Percentiles rank a stretch among this genome's conserved stretches.
phyloP scores from a whole-genome alignment of 2,797 vertebrate species.

The Pseudochromis fuscus region DNA sequence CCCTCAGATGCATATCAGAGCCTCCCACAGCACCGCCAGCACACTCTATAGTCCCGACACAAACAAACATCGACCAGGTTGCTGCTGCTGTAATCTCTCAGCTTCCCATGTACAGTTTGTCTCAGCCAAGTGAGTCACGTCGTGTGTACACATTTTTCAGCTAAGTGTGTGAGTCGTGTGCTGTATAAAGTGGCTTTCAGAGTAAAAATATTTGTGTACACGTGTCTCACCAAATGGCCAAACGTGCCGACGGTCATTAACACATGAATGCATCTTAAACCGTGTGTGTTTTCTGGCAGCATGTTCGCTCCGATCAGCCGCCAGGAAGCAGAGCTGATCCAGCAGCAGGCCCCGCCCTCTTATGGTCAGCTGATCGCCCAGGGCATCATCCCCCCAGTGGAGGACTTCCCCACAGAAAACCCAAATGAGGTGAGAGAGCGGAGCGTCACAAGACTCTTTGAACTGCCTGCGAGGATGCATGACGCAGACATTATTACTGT shows the following conservation, averaged over 20 bases:
- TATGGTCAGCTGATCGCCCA: conserved; percentile 95
- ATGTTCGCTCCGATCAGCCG: conserved; percentile 91
- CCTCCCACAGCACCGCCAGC: conserved; percentile 19
- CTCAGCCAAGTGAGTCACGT: background rate
- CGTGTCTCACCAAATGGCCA: background rate
- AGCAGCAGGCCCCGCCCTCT: conserved; percentile 93
- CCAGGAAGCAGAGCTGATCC: conserved; percentile 91
- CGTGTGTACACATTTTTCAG: background rate
- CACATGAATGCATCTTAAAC: background rate
- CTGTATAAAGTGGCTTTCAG: background rate
- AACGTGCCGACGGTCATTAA: background rate
- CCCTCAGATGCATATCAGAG: conserved; percentile 18
- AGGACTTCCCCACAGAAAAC: conserved; percentile 93
- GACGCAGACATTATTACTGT: background rate
- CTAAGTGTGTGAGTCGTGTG: background rate
- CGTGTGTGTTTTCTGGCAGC: conserved; percentile 68
- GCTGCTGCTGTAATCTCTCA: conserved; percentile 7
- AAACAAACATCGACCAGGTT: background rate
- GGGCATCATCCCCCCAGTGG: conserved; percentile 92
- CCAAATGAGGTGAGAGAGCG: conserved; percentile 88
- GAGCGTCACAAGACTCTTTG: background rate
- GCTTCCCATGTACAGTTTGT: background rate
- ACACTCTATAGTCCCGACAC: background rate
- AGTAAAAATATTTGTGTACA: too few species aligned
- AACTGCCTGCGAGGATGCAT: background rate